Base-by-base conservation (phyloP, 2,113 vertebrate genomes). In the Holacanthus passer region DNA sequence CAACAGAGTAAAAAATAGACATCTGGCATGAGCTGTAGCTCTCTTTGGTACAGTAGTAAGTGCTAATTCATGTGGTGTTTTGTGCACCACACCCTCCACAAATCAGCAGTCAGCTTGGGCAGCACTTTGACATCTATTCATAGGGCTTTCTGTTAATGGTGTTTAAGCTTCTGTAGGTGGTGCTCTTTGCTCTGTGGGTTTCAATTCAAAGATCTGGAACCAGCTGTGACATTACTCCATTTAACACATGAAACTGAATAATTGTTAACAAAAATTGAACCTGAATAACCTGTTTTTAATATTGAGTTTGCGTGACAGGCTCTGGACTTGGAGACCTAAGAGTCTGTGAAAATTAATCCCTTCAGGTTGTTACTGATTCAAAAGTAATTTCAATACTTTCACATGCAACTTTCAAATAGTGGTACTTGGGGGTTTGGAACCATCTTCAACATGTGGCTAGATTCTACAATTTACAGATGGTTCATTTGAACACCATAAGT, bases 391-490 rank as follows among this genome's bases (percentile, higher is more conserved):
- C 12, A 16, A 11, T 8, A 17, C 16, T 39, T 20, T 27, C 50
- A 31, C 19, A 77, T 47, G 16, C 22, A 77, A 2, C 32, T 13
- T 35, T 60, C 9, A 77, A 55, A 65, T 1, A 2, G 14, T 63
- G 20, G 1, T 3, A 10, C 16, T 9, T 5, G 11, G n/a, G 17
- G 32, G 20, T 35, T 29, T 64, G 39, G 37, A 62, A 52, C 7
- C 5, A 56, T 56, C 27, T 68, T 64, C 35, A 65, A 27, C 66
- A 50, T 64, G 31, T 27, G 32, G 45, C 43, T n/a, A 48, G 27
- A 41, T 35, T 50, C 7, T 83, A 32, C 53, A 64, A 19, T 66
- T 66, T 59, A n/a, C 29, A 37, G 29, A 31, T 22, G 41, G 37
- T 53, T 55, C 29, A 31, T 50, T 3, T 35, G 7, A 72, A 73